A percentile compares a stretch with the other conserved stretches of the same genome.
These are phyloP conservation scores for Incurvaria masculella DNA, from an alignment of 2,888 invertebrate species.

Conservation along the genomic window DNA sequence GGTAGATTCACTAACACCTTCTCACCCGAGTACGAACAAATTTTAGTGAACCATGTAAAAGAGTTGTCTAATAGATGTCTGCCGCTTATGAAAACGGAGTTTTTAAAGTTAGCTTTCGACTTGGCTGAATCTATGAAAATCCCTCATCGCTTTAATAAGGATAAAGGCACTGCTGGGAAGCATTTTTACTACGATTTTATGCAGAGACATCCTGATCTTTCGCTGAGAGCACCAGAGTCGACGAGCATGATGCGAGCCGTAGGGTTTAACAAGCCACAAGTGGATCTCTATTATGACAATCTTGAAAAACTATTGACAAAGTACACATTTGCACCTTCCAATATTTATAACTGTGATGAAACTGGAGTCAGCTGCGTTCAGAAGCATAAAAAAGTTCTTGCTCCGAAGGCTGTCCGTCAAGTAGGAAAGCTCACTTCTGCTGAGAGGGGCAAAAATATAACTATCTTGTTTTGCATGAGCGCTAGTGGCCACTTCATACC, in stretches of 20 bases:
- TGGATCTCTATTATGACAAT: not conserved
- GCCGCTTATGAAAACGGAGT: conserved; percentile 10
- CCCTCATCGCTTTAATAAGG: too few species aligned
- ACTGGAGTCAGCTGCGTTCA: not conserved
- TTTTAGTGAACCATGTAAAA: conserved; percentile 9
- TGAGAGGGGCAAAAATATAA: too few species aligned
- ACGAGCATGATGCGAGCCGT: conserved; percentile 2
- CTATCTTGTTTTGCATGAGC: too few species aligned
- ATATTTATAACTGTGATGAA: conserved; percentile 3
- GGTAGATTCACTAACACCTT: conserved; percentile 9
- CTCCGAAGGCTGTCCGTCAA: too few species aligned
- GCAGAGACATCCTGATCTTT: not conserved
- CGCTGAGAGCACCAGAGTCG: not conserved
- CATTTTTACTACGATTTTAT: too few species aligned
- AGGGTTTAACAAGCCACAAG: not conserved
- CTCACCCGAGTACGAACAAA: conserved; percentile 11
- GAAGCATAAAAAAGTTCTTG: conserved; percentile 1
- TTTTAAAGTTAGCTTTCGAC: conserved; percentile 11
- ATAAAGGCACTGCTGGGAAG: too few species aligned
- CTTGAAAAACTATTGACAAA: not conserved
- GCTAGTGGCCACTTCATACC: too few species aligned
- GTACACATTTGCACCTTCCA: not conserved
- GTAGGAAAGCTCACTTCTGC: too few species aligned
- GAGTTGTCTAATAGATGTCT: too few species aligned
- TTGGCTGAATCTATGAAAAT: conserved; percentile 5